Evolutionary conservation across 2,888 invertebrate genomes (phyloP).

Genomic region (Eristalinus aeneus): DNA sequence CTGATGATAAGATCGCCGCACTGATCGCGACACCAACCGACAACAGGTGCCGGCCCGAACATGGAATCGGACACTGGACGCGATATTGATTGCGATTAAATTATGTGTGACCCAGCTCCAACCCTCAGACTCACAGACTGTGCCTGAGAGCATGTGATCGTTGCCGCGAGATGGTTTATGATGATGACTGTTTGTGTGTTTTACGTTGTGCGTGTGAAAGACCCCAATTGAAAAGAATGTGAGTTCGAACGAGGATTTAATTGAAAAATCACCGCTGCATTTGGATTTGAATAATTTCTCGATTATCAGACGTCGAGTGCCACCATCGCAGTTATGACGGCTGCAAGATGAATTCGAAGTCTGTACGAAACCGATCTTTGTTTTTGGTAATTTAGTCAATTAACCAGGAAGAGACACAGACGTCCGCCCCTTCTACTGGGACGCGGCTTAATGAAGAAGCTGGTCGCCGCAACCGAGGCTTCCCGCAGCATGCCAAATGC

Average conservation of each 20-base stretch:
- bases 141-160: background rate
- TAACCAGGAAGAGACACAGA: background rate
- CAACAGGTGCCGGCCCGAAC: constrained; percentile 60
- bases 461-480: background rate
- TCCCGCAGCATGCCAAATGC: constrained; percentile 48
- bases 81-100: constrained; percentile 60
- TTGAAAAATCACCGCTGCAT: constrained; percentile 68
- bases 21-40: constrained; percentile 12
- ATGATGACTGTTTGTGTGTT: constrained; percentile 27
- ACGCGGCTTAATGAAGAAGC: constrained; percentile 32
- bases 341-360: constrained; percentile 10
- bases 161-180: constrained; percentile 13
- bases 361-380: constrained; percentile 17
- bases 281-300: constrained; percentile 65
- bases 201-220: constrained; percentile 57
- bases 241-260: constrained; percentile 70
- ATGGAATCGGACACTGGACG: constrained; percentile 45
- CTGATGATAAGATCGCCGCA: constrained; percentile 20
- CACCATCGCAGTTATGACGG: background rate
- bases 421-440: background rate
- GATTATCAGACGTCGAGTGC: constrained; percentile 43
- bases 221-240: constrained; percentile 67
- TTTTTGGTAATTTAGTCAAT: constrained; percentile 45
- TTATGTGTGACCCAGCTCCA: constrained; percentile 44
- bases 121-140: background rate